These are phyloP conservation scores for Squalus acanthias DNA, from an alignment of 2,797 vertebrate species.

Conservation along the genomic window DNA sequence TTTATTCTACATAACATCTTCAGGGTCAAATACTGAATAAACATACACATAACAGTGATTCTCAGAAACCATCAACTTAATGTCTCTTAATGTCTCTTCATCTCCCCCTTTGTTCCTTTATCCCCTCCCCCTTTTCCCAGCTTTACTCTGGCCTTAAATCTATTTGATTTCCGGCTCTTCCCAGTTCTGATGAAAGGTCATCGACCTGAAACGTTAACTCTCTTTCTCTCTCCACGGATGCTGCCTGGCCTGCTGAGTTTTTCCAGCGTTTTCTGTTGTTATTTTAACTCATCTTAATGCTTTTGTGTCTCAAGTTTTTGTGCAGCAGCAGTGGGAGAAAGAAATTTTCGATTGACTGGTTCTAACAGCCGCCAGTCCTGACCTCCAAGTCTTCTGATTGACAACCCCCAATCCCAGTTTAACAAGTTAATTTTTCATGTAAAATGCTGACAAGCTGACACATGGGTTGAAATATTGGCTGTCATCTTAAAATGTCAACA, in stretches of 20 bases:
- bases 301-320: not conserved
- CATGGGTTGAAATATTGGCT: not conserved
- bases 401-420: not conserved
- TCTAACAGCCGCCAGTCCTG: not conserved
- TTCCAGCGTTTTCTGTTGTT: too few relatives aligned
- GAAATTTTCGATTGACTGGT: not conserved
- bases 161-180: too few relatives aligned
- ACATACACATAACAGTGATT: not conserved
- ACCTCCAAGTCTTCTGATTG: not conserved
- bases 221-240: too few relatives aligned
- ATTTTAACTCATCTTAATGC: not conserved
- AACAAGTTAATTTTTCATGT: not conserved
- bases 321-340: not conserved
- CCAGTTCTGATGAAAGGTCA: too few relatives aligned
- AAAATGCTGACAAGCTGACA: not conserved
- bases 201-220: too few relatives aligned
- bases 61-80: not conserved
- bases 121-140: too few relatives aligned
- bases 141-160: too few relatives aligned
- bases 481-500: not conserved
- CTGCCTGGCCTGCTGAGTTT: too few relatives aligned
- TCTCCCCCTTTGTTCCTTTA: too few relatives aligned
- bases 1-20: not conserved
- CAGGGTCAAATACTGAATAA: not conserved
- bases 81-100: too few relatives aligned